Evolutionary conservation across 2,797 vertebrate genomes (phyloP).

Genomic region (Falco rusticolus): DNA sequence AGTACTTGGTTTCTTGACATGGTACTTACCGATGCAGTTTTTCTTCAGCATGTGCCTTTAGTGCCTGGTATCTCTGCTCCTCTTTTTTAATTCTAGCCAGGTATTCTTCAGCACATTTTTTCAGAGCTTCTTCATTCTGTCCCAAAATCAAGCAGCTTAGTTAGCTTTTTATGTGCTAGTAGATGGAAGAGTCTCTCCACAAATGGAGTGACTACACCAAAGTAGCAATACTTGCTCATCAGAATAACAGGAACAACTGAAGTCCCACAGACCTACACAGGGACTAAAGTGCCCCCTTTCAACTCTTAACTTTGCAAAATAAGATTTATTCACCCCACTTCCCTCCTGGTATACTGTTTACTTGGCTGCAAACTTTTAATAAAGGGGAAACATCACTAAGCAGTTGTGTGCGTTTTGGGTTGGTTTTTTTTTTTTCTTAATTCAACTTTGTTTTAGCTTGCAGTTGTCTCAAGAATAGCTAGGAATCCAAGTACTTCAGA

Average conservation of each 20-base stretch:
- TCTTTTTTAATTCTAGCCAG: slow-evolving; percentile 86
- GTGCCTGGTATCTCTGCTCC: slow-evolving; percentile 88
- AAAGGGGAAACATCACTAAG: neutral
- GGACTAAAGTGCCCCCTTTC: neutral
- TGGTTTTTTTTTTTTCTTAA: fast-evolving
- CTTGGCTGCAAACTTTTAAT: neutral
- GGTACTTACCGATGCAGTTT: slow-evolving; percentile 87
- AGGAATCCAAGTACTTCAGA: neutral
- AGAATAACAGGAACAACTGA: neutral
- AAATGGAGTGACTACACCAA: neutral
- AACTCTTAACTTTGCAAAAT: neutral
- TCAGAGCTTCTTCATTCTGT: slow-evolving; percentile 92
- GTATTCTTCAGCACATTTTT: slow-evolving; percentile 88
- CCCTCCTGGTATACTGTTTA: neutral
- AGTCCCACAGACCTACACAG: neutral
- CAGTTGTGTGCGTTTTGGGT: neutral
- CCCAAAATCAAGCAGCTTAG: neutral
- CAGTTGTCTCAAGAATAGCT: neutral
- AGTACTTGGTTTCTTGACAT: neutral
- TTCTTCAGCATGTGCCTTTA: slow-evolving; percentile 93
- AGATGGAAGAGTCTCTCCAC: neutral
- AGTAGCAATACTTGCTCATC: neutral
- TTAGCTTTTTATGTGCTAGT: neutral
- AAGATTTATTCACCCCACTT: neutral
- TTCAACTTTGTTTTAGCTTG: neutral